Base-by-base conservation (phyloP, 2,113 vertebrate genomes). In the Corvus cornix region DNA sequence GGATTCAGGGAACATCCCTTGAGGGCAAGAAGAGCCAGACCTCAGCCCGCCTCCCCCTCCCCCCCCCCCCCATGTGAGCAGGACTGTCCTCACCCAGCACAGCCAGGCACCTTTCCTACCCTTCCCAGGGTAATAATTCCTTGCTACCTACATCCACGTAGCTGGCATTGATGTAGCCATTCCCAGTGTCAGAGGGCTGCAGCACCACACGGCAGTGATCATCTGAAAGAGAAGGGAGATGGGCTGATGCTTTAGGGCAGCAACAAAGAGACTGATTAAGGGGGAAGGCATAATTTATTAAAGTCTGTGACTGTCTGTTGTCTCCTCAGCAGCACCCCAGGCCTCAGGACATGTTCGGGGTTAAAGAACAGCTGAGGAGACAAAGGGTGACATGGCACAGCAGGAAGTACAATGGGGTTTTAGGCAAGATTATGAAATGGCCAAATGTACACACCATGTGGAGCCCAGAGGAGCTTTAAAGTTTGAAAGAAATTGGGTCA, bases 151-250 rank as follows among this genome's bases (percentile, higher is more conserved):
- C 97, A 84, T 97, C 88, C 49, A 97, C 76, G 0, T 97, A 97
- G 84, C 97, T 97, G 91, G 97, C 97, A n/a, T 97, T 97, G 92
- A 97, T 97, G 81, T 97, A 97, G 51, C 4, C 72, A 16, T 77
- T 89, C 48, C 70, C 70, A 0, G 1, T 27, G 56, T 64, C 73
- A 64, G 88, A 70, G 16, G 59, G 4, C 21, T 91, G 90, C 31
- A 97, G 83, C 63, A 97, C 88, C 64, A 97, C 96, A 9, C 96
- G 97, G 28, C 88, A 93, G 75, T 92, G 89, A 62, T 97, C 97
- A 0, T 97, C 97, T 97, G 91, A 73, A 94, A 94, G 46, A 88
- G 39, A 89, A 58, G 16, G 24, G 24, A 87, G 16, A 19, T 35
- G 10, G 49, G 18, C 41, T 19, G 41, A 56, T 56, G 30, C 41